Evolutionary conservation across 2,888 invertebrate species (phyloP).

Genomic region (Papilio elwesi): DNA sequence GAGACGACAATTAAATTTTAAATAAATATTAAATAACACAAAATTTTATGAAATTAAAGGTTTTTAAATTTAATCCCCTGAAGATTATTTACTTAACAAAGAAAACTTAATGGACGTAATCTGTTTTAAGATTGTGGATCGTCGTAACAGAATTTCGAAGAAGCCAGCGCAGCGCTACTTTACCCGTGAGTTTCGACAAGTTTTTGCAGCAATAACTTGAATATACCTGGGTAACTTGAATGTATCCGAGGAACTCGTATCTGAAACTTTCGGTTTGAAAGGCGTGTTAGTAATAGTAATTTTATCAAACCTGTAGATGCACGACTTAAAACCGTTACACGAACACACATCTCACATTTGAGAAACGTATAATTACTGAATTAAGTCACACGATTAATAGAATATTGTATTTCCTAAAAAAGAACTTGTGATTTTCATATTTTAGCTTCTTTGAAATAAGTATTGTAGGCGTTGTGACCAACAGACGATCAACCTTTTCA

Average conservation of each 20-base stretch:
- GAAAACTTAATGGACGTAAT: background rate
- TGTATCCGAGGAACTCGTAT: no score
- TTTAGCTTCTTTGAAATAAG: no score
- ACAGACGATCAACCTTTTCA: no score
- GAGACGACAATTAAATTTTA: background rate
- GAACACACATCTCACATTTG: no score
- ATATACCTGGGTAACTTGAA: background rate
- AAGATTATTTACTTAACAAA: background rate
- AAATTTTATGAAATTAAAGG: background rate
- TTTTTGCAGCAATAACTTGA: background rate
- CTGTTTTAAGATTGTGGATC: slow-evolving; percentile 4
- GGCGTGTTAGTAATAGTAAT: background rate
- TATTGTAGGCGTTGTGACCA: no score
- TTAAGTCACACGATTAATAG: no score
- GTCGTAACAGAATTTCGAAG: slow-evolving; percentile 3
- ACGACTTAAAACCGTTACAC: no score
- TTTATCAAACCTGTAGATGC: background rate
- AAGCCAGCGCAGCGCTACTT: background rate
- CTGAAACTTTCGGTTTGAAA: background rate
- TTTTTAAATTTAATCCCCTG: background rate
- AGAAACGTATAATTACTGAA: no score
- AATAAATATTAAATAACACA: background rate
- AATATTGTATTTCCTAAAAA: no score
- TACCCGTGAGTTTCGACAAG: background rate
- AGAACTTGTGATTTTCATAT: no score